phyloP scores from a whole-genome alignment of 2,888 invertebrate genomes.

The Eucera pruinosa region DNA sequence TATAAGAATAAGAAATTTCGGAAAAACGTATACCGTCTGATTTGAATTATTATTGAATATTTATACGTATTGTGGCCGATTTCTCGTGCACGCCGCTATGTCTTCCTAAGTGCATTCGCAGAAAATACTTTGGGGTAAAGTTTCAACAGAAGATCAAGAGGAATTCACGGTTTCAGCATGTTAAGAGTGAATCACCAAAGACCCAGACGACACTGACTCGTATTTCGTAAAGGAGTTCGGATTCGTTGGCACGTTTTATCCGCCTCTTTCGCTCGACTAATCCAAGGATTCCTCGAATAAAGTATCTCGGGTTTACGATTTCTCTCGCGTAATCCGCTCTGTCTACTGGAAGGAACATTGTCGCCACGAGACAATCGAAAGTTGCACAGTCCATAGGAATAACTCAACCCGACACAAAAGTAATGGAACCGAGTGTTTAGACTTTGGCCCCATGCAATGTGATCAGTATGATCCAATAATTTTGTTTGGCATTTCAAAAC shows the following conservation, averaged over 20 bases:
- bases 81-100: too few relatives aligned
- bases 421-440: conserved; percentile 25
- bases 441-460: not conserved
- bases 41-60: too few relatives aligned
- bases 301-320: conserved; percentile 46
- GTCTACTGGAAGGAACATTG: conserved; percentile 3
- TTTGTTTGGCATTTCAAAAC: not conserved
- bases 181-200: conserved; percentile 46
- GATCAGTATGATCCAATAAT: conserved; percentile 30
- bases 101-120: too few relatives aligned
- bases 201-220: conserved; percentile 35
- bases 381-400: not conserved
- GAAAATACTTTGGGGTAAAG: not conserved
- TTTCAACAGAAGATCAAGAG: conserved; percentile 17
- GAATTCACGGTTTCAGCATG: conserved; percentile 14
- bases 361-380: conserved; percentile 29
- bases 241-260: conserved; percentile 57
- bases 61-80: too few relatives aligned
- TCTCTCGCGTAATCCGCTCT: conserved; percentile 36
- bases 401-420: conserved; percentile 15
- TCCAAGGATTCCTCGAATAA: conserved; percentile 45
- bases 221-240: conserved; percentile 51
- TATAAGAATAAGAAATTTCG: too few relatives aligned
- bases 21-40: too few relatives aligned
- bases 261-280: conserved; percentile 27